phyloP scores from a whole-genome alignment of 1,140 invertebrate species.

The Calycopis cecrops region DNA sequence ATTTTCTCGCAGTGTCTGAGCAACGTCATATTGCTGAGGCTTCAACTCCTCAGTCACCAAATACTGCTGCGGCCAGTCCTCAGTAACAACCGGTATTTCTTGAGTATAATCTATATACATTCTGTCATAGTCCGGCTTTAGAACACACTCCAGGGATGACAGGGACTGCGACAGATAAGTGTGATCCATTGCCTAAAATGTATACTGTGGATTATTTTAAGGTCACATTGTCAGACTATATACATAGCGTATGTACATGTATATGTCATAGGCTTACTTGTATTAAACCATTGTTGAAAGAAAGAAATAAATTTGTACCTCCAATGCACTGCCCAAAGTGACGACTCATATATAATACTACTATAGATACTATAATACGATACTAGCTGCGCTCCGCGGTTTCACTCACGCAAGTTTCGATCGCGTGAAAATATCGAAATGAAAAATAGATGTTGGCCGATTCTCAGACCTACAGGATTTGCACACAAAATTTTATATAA shows the following conservation, averaged over 20 bases:
- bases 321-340: constrained; percentile 45
- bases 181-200: constrained; percentile 52
- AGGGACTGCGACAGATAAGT: constrained; percentile 59
- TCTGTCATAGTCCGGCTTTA: constrained; percentile 51
- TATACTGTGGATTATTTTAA: neutral
- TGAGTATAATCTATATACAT: constrained; percentile 45
- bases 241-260: neutral
- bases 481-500: no score
- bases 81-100: constrained; percentile 8
- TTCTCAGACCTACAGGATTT: no score
- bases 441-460: no score
- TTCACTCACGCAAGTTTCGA: no score
- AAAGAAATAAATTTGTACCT: constrained; percentile 34
- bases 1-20: constrained; percentile 40
- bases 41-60: constrained; percentile 38
- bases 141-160: constrained; percentile 36
- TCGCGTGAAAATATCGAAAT: no score
- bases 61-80: constrained; percentile 38
- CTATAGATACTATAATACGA: no score
- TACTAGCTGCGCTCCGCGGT: no score
- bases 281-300: neutral
- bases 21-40: constrained; percentile 46
- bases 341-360: constrained; percentile 48
- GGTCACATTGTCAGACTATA: neutral
- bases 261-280: neutral